These are phyloP conservation scores for Rhopalosiphum nymphaeae DNA, from an alignment of 2,888 invertebrate genomes.

Conservation along the genomic window DNA sequence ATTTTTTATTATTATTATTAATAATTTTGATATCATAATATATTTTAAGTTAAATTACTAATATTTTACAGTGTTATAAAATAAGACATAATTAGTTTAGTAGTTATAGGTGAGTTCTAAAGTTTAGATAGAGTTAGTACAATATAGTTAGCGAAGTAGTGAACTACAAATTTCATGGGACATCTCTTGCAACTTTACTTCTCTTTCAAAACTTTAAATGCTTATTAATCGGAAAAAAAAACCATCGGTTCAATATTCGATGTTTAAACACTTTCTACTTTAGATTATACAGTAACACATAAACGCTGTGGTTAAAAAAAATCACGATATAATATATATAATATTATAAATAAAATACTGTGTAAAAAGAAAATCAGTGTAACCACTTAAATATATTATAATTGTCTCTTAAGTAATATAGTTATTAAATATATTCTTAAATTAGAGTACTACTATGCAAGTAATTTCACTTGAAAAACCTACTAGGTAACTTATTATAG, in stretches of 20 bases:
- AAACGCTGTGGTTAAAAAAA: background rate
- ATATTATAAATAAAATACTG: no score
- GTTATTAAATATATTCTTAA: background rate
- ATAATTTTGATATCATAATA: background rate
- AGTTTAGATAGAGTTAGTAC: background rate
- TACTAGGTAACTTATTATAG: background rate
- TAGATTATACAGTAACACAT: background rate
- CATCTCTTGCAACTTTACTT: background rate
- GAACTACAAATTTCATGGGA: background rate
- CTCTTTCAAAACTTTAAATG: background rate
- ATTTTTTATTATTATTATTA: background rate
- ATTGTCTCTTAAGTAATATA: background rate
- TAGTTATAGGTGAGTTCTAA: background rate
- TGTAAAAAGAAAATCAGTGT: background rate
- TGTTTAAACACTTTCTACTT: background rate
- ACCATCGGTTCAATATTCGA: background rate
- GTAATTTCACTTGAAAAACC: background rate
- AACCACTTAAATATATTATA: background rate
- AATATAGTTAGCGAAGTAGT: background rate
- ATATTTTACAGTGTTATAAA: background rate
- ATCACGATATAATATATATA: background rate
- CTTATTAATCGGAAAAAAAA: background rate
- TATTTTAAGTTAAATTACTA: no score
- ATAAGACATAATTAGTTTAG: background rate
- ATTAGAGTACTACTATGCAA: background rate